These are phyloP conservation scores for Brachypteracias leptosomus DNA, from an alignment of 2,113 vertebrate genomes.

Conservation along the genomic window DNA sequence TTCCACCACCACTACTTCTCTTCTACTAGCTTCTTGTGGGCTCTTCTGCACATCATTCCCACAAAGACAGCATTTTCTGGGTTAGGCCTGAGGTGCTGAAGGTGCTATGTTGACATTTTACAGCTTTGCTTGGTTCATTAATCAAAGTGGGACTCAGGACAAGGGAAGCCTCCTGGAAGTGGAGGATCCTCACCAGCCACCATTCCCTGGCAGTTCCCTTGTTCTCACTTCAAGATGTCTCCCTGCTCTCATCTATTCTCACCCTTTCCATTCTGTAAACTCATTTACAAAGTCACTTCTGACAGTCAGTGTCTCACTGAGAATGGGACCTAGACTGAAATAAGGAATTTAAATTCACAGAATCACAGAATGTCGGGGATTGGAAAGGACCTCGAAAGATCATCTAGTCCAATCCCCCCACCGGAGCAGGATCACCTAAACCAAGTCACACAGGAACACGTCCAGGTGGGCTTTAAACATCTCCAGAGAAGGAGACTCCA, in stretches of 20 bases:
- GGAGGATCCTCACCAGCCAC: neutral
- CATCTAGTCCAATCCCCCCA: too few relatives aligned
- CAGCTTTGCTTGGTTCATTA: neutral
- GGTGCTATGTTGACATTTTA: neutral
- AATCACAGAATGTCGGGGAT: too few relatives aligned
- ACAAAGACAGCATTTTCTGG: neutral
- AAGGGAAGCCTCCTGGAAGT: neutral
- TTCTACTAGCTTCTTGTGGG: neutral
- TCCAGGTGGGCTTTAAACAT: too few relatives aligned
- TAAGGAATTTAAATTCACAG: neutral
- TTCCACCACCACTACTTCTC: neutral
- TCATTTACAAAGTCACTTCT: neutral
- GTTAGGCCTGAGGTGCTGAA: neutral
- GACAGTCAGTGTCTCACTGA: neutral
- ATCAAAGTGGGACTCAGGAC: neutral
- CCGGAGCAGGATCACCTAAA: too few relatives aligned
- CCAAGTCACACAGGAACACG: too few relatives aligned
- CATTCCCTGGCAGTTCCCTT: neutral
- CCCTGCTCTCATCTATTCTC: neutral
- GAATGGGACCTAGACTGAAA: neutral
- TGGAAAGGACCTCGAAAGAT: too few relatives aligned
- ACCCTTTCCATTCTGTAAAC: neutral
- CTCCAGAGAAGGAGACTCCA: too few relatives aligned
- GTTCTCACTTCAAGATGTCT: neutral
- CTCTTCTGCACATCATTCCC: neutral